Evolutionary conservation across 2,888 invertebrate species (phyloP), one percentile per base, ranked within the genome.

Genomic region (Catocala nupta): DNA sequence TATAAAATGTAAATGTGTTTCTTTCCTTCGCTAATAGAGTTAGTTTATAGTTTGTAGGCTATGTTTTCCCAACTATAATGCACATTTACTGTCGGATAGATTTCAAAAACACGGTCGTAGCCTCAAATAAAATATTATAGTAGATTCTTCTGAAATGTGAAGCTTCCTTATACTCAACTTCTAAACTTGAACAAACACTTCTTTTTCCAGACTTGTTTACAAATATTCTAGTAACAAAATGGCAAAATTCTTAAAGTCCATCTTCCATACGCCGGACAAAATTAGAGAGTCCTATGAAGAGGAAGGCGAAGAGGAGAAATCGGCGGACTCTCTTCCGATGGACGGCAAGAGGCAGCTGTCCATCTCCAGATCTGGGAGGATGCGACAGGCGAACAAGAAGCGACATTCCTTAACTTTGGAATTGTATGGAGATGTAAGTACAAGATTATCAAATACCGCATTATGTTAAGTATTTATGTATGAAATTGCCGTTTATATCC

Each of bases 311-410:
- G 90, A 89, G 1, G 85, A 84, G 0, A 83, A 74, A 10, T 16
- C 47, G n/a, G 66, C 67, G 1, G 84, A 84, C 6, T 77, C 84
- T 0, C 84, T 89, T 0, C 85, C 88, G 0, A 63, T 89, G 43
- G 89, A 90, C 2, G 83, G 80, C 0, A 87, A 88, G 55, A 81
- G 94, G 58, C 94, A 92, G 69, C 76, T 94, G 65, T 95, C 95
- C n/a, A 95, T 95, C 71, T 95, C 96, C 0, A 86, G 95, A 64
- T 96, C 96, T 42, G 95, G 95, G 4, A 89, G 95, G 71, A 93
- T 95, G 89, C 94, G 91, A 78, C 95, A 95, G 71, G 91, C 94
- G 10, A 93, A 94, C 65, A 95, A 93, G 81, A 94, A 94, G 70
- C 86, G 96, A 33, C 92, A 95, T 69, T 91, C 94, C 0, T 85